A percentile compares a stretch with the other conserved stretches of the same genome.
Conservation (phyloP, 1,140 invertebrate species). For the Aphaenogaster rudis region DNA sequence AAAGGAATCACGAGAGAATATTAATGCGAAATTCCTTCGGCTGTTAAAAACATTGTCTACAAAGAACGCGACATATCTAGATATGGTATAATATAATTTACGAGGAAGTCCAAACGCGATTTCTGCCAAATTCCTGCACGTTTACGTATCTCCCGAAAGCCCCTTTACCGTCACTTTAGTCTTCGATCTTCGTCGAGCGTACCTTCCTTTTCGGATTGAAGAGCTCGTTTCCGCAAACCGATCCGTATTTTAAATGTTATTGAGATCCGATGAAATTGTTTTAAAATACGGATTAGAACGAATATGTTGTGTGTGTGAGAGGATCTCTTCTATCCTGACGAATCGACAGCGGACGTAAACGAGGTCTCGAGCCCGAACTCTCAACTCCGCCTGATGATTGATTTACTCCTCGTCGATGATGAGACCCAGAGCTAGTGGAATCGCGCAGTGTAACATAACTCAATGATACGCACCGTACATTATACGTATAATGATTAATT, state of each 20-base stretch:
- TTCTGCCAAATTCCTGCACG: slow-evolving; percentile 31
- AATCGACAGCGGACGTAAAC: background rate
- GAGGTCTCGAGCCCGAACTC: slow-evolving; percentile 11
- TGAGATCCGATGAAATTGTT: background rate
- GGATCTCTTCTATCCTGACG: slow-evolving; percentile 1
- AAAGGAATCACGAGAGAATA: background rate
- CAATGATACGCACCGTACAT: slow-evolving; percentile 81
- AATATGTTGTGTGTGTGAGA: background rate
- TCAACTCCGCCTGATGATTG: slow-evolving; percentile 66
- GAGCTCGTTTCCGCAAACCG: background rate
- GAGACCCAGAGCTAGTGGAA: slow-evolving; percentile 70
- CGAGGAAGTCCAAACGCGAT: background rate
- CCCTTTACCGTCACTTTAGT: slow-evolving; percentile 15
- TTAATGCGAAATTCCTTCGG: background rate
- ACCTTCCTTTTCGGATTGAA: slow-evolving; percentile 14
- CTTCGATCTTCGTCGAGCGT: slow-evolving; percentile 17
- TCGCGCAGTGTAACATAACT: slow-evolving; percentile 83
- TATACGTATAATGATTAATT: slow-evolving; percentile 79
- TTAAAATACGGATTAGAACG: background rate
- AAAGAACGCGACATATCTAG: slow-evolving; percentile 58
- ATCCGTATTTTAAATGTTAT: background rate
- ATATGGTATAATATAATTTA: slow-evolving; percentile 46
- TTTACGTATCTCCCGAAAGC: background rate
- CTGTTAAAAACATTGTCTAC: slow-evolving; percentile 11
- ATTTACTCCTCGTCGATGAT: slow-evolving; percentile 68